Evolutionary conservation across 2,888 invertebrate species (phyloP).

Genomic region (Tenthredo amoena): DNA sequence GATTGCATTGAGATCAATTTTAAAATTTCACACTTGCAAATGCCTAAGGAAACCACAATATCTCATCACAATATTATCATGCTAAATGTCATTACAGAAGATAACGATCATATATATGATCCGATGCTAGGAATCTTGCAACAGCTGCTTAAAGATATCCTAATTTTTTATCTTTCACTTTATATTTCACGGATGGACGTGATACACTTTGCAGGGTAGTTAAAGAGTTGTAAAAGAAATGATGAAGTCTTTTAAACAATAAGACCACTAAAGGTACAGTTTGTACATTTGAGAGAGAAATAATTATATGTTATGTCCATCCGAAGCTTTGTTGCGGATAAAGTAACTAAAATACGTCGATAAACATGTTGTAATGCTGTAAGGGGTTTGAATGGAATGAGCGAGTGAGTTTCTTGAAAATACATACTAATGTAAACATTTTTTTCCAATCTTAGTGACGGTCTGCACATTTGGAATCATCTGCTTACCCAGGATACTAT

Average conservation of each 20-base stretch:
- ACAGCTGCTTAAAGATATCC: neutral
- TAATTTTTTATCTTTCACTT: constrained; percentile 1
- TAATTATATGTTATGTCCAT: neutral
- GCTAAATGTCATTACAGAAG: constrained; percentile 22
- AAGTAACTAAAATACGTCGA: constrained; percentile 14
- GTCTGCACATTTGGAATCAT: constrained; percentile 76
- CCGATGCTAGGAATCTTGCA: constrained; percentile 21
- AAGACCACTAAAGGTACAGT: neutral
- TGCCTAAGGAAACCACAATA: neutral
- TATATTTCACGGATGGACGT: neutral
- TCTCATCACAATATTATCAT: neutral
- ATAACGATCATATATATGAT: constrained; percentile 6
- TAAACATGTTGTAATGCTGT: constrained; percentile 26
- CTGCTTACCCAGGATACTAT: constrained; percentile 76
- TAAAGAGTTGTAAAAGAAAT: neutral
- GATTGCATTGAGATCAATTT: neutral
- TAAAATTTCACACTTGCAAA: neutral
- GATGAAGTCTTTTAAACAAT: neutral
- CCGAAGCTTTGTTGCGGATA: neutral
- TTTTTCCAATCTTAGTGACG: constrained; percentile 77
- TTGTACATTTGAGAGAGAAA: neutral
- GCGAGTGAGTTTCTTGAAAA: constrained; percentile 72
- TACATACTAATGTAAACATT: constrained; percentile 76
- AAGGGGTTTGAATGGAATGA: constrained; percentile 68
- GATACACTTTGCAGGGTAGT: neutral